phyloP scores from a whole-genome alignment of 2,797 vertebrate genomes.

The Schizothorax lantsangensis region DNA sequence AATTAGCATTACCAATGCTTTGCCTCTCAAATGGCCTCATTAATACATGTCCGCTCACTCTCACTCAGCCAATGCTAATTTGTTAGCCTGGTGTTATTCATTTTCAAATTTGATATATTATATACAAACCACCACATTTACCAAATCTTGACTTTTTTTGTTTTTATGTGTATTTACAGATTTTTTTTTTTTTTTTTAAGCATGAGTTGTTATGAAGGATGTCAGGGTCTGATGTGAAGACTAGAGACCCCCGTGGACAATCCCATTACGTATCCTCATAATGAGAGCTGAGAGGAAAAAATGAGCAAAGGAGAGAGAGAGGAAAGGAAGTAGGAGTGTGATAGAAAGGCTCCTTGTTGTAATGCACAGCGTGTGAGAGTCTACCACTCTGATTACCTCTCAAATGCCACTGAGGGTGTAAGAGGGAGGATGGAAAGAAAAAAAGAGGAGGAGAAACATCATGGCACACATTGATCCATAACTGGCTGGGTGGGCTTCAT shows the following conservation, averaged over 20 bases:
- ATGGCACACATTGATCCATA: constrained; percentile 50
- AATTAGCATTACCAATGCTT: constrained; percentile 45
- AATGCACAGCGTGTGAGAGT: constrained; percentile 45
- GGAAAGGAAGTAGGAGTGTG: constrained; percentile 2
- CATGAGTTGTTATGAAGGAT: constrained; percentile 28
- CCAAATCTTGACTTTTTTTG: not conserved
- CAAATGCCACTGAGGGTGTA: constrained; percentile 48
- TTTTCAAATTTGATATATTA: not conserved
- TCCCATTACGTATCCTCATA: constrained; percentile 31
- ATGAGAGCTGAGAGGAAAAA: constrained; percentile 36
- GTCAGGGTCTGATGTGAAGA: constrained; percentile 11
- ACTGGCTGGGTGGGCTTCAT: constrained; percentile 26
- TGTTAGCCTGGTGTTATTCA: not conserved
- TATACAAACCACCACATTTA: not conserved
- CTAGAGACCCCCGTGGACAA: constrained; percentile 18
- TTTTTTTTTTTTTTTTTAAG: not conserved
- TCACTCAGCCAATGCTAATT: constrained; percentile 6
- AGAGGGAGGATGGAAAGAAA: not conserved
- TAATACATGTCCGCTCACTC: constrained; percentile 43
- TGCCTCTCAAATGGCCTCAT: constrained; percentile 45
- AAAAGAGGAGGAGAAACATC: constrained; percentile 34
- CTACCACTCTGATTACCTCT: constrained; percentile 46
- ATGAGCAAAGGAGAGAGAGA: not conserved
- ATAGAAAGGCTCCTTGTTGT: constrained; percentile 39
- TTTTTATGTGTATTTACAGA: not conserved